Base-by-base conservation (phyloP, 2,888 invertebrate genomes). In the Anoncus sp. region DNA sequence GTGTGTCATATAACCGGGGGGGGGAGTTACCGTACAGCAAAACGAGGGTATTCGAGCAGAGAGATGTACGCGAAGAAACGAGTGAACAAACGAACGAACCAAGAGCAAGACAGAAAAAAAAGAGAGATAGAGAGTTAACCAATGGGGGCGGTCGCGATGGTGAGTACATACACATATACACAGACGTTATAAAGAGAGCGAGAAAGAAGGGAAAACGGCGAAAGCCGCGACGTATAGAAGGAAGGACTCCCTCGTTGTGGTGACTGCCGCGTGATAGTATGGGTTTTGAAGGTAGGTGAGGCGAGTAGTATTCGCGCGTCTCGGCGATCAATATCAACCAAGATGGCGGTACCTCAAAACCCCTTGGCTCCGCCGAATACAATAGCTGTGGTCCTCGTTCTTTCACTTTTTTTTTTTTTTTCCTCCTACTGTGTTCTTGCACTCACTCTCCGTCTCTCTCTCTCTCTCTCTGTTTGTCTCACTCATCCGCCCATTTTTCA, bases 311-410 rank as follows among this genome's bases (percentile, higher is more conserved):
- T 90, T 88, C 87, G 87, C 88, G 88, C 87, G 87, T 87, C 87
- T 87, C 87, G 89, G 27, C 91, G 91, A 91, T 91, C 91, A 91
- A 91, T 91, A 91, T 90, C 91, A 89, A 87, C 84, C 90, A 91
- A 91, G 90, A 91, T 91, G 91, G 91, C 91, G 90, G 82, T 89
- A 88, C 89, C 84, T 84, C 88, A 88, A 89, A 88, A 88, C 87
- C 87, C 85, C 87, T 87, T 87, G 82, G 81, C 86, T 85, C 84
- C 86, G 85, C 86, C 87, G 87, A 90, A 89, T 89, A 90, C 89
- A 90, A 90, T 90, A 88, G 89, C 85, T 82, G 67, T 73, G 77
- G 77, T 81, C 84, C 82, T 83, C 83, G 70, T 71, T 74, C 83
- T 73, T 71, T 74, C 74, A 31, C 71, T 77, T 73, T 55, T 35